Percentiles rank a stretch among this genome's conserved stretches.
Evolutionary conservation across 2,113 vertebrate species (phyloP).

Genomic region (Felis catus): DNA sequence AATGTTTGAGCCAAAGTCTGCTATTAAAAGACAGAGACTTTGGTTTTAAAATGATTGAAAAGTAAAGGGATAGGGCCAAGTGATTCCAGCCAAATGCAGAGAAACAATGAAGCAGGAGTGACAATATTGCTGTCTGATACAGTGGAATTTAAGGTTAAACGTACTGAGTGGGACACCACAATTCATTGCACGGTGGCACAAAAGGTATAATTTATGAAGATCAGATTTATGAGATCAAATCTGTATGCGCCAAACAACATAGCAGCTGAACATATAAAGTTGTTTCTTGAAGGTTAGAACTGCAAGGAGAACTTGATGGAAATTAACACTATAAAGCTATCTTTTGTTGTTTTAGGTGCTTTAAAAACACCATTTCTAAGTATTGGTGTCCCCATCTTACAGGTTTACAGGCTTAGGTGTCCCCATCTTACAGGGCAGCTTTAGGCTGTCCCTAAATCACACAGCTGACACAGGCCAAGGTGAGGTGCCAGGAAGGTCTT

Average conservation of each 20-base stretch:
- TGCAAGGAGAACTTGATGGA: not conserved
- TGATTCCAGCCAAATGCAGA: not conserved
- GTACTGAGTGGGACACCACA: not conserved
- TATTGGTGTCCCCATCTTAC: not conserved
- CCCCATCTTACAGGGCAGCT: not conserved
- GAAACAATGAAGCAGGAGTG: not conserved
- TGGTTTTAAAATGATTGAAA: not conserved
- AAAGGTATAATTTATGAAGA: not conserved
- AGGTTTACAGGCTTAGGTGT: no score
- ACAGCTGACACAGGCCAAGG: rapidly evolving
- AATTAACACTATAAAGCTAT: not conserved
- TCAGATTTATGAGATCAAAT: not conserved
- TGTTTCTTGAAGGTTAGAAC: not conserved
- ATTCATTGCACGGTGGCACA: no score
- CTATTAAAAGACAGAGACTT: not conserved
- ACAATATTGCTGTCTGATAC: not conserved
- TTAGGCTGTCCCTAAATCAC: not conserved
- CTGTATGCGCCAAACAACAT: not conserved
- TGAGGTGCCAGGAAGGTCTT: not conserved
- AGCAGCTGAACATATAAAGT: not conserved
- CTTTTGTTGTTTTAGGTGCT: not conserved
- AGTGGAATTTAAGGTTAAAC: not conserved
- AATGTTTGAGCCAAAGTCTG: not conserved
- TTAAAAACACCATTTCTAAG: not conserved
- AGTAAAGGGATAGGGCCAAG: not conserved